Evolutionary conservation across 2,888 invertebrate genomes (phyloP), one percentile per base, ranked within the genome.

Genomic region (Neoscelio sp.): DNA sequence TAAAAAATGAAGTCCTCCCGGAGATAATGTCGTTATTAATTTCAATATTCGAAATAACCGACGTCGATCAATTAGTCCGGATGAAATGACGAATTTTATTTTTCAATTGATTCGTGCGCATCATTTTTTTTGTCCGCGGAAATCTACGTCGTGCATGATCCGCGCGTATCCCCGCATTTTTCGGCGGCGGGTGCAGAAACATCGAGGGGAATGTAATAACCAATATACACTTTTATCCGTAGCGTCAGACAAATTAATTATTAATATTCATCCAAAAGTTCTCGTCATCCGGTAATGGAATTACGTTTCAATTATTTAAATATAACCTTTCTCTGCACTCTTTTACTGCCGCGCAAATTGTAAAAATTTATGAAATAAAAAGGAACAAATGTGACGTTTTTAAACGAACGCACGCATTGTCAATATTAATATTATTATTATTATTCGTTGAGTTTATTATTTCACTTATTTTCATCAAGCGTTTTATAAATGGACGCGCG

Each of bases 231-330:
- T 70, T 68, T 77, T 71, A 65, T 60, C 52, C 40, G 42, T 52
- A 62, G 52, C 71, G 56, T 62, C 73, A 67, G 73, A 73, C 60
- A 58, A 78, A 73, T 78, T 67, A 78, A 78, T 73, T 73, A 78
- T 78, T 73, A 71, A 71, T 78, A 58, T 65, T 44, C 77, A 44
- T 77, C 28, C 64, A 44, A 60, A 78, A 78, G 56, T 78, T 44
- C 64, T 71, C 78, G 67, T 71, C 71, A 71, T 71, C 54, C 42
- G 52, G 44, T 71, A 67, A 78, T 67, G 64, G 58, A 78, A 76
- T 70, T 70, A 58, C 70, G 68, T 64, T 64, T 70, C 48, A 64
- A 70, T 67, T 71, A 77, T 71, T 71, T 65, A 78, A 52, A 76
- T 70, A 54, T 56, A 65, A 48, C 60, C 48, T 42, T n/a, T 56